Evolutionary conservation across 2,888 invertebrate genomes (phyloP).

Genomic region (Pseudeuparius sepicola): DNA sequence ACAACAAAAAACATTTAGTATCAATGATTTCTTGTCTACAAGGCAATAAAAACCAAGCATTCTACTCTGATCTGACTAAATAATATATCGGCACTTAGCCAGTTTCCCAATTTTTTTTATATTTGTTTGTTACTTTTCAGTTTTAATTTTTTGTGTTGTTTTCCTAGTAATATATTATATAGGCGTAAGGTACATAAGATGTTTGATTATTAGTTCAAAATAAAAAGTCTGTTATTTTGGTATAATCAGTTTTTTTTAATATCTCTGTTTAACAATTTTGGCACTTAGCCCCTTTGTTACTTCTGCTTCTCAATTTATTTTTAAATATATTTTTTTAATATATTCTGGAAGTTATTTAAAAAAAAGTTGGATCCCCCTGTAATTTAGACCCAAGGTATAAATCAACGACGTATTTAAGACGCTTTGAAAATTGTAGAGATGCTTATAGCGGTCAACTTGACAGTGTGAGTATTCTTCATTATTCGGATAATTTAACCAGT

Average conservation of each 20-base stretch:
- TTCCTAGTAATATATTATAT: background rate
- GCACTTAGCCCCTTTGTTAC: slow-evolving; percentile 6
- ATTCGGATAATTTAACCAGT: no score
- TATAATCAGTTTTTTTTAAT: background rate
- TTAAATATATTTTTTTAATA: slow-evolving; percentile 9
- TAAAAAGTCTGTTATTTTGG: slow-evolving; percentile 4
- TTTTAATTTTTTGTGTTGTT: slow-evolving; percentile 4
- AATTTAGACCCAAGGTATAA: no score
- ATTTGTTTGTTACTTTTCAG: background rate
- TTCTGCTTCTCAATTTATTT: slow-evolving; percentile 5
- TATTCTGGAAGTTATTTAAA: no score
- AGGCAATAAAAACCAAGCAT: slow-evolving; percentile 8
- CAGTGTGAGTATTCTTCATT: no score
- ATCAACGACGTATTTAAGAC: no score
- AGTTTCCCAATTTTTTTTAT: slow-evolving; percentile 8
- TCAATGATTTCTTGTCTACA: slow-evolving; percentile 13
- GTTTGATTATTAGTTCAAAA: slow-evolving; percentile 7
- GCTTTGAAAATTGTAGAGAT: no score
- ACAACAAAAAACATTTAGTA: slow-evolving; percentile 12
- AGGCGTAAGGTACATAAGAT: slow-evolving; percentile 5
- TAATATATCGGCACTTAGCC: slow-evolving; percentile 12
- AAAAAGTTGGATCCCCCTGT: no score
- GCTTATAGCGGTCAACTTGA: no score
- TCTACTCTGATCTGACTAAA: slow-evolving; percentile 9
- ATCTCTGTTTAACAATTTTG: slow-evolving; percentile 1